A percentile compares a stretch with the other conserved stretches of the same genome.
These are phyloP conservation scores for Aphelocoma coerulescens DNA, from an alignment of 2,113 vertebrate genomes.

Conservation along the genomic window DNA sequence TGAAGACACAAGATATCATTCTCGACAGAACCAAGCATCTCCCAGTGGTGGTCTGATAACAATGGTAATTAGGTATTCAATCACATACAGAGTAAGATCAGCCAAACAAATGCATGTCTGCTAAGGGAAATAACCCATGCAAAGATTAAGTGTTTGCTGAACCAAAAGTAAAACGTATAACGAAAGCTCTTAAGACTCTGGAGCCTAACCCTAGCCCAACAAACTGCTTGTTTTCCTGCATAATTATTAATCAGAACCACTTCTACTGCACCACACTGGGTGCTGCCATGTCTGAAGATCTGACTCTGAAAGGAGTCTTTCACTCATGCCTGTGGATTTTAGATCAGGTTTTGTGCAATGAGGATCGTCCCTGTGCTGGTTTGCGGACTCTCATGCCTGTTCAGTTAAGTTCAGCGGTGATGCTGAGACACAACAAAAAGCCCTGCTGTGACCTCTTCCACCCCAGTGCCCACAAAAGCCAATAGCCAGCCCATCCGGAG, in stretches of 20 bases:
- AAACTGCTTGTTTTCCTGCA: background rate
- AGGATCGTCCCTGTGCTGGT: background rate
- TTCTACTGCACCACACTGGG: background rate
- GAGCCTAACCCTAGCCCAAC: background rate
- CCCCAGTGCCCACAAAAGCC: background rate
- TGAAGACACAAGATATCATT: background rate
- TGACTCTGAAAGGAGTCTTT: background rate
- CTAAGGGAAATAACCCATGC: slow-evolving; percentile 29
- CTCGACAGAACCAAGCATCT: background rate
- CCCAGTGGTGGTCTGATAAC: background rate
- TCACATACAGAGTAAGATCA: slow-evolving; percentile 25
- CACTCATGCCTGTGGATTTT: background rate
- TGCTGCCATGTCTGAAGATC: background rate
- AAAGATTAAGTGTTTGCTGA: slow-evolving; percentile 37
- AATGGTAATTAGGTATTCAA: slow-evolving; percentile 55
- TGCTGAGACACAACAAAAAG: background rate
- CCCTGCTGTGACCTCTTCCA: background rate
- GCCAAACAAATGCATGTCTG: slow-evolving; percentile 2
- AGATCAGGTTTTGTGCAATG: background rate
- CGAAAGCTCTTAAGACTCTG: background rate
- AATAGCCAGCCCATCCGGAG: rapidly evolving
- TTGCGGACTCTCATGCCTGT: background rate
- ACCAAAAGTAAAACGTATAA: background rate
- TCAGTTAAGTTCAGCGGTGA: background rate
- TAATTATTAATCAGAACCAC: background rate